Conservation (phyloP, 2,888 invertebrate species). For the Thecophora atra region DNA sequence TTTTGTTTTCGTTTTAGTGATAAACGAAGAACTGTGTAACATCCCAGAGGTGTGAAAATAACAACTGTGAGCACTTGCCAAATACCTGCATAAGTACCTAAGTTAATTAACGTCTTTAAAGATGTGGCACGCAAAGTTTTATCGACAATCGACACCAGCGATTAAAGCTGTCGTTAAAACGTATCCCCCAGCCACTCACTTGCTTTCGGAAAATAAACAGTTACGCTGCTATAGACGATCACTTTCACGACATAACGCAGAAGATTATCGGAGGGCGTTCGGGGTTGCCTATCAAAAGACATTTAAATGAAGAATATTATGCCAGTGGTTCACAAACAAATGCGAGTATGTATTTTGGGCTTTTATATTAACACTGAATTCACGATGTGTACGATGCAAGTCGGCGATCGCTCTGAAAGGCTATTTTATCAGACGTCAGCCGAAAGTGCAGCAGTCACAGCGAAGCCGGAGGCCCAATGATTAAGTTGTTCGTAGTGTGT, state of each 20-base stretch:
- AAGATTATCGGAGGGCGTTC: conserved; percentile 22
- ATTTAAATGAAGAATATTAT: conserved; percentile 41
- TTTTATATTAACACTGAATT: not conserved
- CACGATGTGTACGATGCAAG: not conserved
- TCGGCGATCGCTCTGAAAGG: not conserved
- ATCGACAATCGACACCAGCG: conserved; percentile 19
- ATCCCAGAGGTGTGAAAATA: too few species aligned
- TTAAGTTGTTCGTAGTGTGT: not conserved
- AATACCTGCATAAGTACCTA: too few species aligned
- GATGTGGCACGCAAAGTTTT: not conserved
- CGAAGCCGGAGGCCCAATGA: not conserved
- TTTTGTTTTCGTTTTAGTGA: too few species aligned
- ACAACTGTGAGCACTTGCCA: too few species aligned
- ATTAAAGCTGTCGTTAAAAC: conserved; percentile 11
- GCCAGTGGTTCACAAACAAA: conserved; percentile 38
- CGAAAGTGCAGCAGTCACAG: conserved; percentile 14
- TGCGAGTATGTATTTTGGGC: not conserved
- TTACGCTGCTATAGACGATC: not conserved
- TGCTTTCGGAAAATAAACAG: conserved; percentile 16
- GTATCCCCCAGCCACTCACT: conserved; percentile 8
- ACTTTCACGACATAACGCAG: not conserved
- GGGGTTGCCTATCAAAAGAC: conserved; percentile 31
- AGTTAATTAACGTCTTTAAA: conserved; percentile 1
- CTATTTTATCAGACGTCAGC: conserved; percentile 26
- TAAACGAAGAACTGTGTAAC: too few species aligned